Conservation (phyloP, 2,888 invertebrate genomes). For the Monochamus alternatus region DNA sequence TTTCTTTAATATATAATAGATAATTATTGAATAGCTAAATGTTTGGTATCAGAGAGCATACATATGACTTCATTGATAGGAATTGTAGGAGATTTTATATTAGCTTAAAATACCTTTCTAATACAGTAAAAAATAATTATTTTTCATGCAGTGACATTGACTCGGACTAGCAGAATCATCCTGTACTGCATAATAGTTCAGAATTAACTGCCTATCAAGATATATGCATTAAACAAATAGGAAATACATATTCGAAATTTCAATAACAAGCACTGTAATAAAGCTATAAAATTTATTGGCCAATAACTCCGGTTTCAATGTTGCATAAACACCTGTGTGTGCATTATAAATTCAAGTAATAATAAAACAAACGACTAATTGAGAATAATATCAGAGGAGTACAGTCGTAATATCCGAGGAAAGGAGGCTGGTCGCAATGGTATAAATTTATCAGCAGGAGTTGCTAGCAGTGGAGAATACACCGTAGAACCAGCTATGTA, state of each 20-base stretch:
- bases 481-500: neutral
- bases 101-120: no score
- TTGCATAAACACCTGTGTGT: conserved; percentile 8
- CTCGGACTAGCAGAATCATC: no score
- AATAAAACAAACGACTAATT: conserved; percentile 7
- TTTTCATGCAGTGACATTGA: no score
- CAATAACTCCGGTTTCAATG: neutral
- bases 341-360: conserved; percentile 10
- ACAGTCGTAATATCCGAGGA: conserved; percentile 2
- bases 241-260: neutral
- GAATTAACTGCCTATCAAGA: no score
- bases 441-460: conserved; percentile 11
- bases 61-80: no score
- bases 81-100: no score
- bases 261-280: neutral
- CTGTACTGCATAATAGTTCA: no score
- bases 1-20: no score
- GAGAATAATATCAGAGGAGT: conserved; percentile 15
- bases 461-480: neutral
- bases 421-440: neutral
- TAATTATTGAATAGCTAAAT: no score
- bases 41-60: no score
- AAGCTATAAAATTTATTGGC: neutral
- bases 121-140: no score
- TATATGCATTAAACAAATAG: no score